A percentile compares a stretch with the other conserved stretches of the same genome.
These are phyloP conservation scores for Bradypodion pumilum DNA, from an alignment of 2,797 vertebrate genomes.

Conservation along the genomic window DNA sequence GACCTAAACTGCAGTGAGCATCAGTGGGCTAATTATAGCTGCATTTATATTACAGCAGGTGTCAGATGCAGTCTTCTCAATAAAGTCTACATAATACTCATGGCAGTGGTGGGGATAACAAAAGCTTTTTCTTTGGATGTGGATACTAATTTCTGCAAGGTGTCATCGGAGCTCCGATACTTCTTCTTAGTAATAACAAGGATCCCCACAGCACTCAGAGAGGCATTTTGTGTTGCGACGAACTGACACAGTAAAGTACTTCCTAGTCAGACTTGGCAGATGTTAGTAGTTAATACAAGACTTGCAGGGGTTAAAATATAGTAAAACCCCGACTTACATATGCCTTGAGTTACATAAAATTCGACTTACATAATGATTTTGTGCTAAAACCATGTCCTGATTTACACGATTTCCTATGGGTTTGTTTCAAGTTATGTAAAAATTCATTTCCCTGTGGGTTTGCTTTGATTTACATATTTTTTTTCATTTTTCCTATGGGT, in stretches of 20 bases:
- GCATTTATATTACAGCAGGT: constrained; percentile 86
- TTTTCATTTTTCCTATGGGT: too few relatives aligned
- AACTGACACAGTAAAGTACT: constrained; percentile 83
- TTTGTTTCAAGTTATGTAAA: too few relatives aligned
- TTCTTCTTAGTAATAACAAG: constrained; percentile 79
- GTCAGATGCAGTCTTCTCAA: constrained; percentile 86
- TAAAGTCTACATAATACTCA: constrained; percentile 85
- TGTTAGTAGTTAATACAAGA: constrained; percentile 81
- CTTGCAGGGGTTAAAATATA: constrained; percentile 78
- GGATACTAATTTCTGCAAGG: constrained; percentile 84
- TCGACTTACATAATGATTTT: too few relatives aligned
- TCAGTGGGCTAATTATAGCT: constrained; percentile 86
- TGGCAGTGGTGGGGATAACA: constrained; percentile 72
- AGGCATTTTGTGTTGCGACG: constrained; percentile 80
- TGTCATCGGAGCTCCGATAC: constrained; percentile 81
- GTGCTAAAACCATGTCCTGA: too few relatives aligned
- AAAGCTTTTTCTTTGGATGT: constrained; percentile 84
- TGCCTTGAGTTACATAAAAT: too few relatives aligned
- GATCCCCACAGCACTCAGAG: constrained; percentile 78
- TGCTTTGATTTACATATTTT: too few relatives aligned
- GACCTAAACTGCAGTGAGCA: constrained; percentile 84
- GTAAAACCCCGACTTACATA: too few relatives aligned
- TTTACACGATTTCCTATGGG: too few relatives aligned
- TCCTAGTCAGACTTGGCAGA: constrained; percentile 82
- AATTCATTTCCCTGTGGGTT: too few relatives aligned